Conservation (phyloP, 2,797 vertebrate genomes). For the Morus bassanus region DNA sequence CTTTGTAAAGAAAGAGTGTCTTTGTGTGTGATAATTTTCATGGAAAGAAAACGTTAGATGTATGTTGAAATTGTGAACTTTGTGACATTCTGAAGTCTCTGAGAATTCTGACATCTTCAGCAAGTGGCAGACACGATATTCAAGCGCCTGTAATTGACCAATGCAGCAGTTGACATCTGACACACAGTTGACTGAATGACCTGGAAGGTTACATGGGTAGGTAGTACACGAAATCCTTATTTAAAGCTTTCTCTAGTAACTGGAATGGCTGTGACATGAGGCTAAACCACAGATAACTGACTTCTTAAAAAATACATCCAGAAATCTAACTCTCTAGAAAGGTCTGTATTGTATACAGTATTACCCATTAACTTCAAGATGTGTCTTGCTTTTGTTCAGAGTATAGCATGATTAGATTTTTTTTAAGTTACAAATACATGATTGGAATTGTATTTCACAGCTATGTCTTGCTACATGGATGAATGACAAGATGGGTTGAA, state of each 20-base stretch:
- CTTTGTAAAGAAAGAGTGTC: neutral
- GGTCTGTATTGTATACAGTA: constrained; percentile 52
- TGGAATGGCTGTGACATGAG: constrained; percentile 60
- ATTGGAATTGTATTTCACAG: constrained; percentile 54
- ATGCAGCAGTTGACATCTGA: constrained; percentile 46
- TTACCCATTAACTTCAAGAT: constrained; percentile 52
- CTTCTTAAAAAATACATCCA: constrained; percentile 57
- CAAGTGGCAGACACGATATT: constrained; percentile 63
- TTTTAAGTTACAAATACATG: constrained; percentile 48
- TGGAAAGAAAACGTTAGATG: constrained; percentile 49
- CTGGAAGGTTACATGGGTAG: constrained; percentile 58
- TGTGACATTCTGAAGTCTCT: constrained; percentile 45
- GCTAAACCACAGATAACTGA: constrained; percentile 46
- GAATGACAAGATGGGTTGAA: constrained; percentile 45
- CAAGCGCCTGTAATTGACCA: constrained; percentile 72
- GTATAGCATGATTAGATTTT: neutral
- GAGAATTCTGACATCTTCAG: constrained; percentile 67
- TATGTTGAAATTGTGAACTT: constrained; percentile 51
- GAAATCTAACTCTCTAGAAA: constrained; percentile 60
- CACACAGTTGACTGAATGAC: constrained; percentile 53
- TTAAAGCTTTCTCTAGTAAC: constrained; percentile 56
- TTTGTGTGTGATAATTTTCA: constrained; percentile 24
- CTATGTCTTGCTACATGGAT: constrained; percentile 22
- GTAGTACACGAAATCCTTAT: constrained; percentile 56
- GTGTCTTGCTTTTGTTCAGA: constrained; percentile 53